phyloP scores from a whole-genome alignment of 2,888 invertebrate species.

The Acronicta alni region DNA sequence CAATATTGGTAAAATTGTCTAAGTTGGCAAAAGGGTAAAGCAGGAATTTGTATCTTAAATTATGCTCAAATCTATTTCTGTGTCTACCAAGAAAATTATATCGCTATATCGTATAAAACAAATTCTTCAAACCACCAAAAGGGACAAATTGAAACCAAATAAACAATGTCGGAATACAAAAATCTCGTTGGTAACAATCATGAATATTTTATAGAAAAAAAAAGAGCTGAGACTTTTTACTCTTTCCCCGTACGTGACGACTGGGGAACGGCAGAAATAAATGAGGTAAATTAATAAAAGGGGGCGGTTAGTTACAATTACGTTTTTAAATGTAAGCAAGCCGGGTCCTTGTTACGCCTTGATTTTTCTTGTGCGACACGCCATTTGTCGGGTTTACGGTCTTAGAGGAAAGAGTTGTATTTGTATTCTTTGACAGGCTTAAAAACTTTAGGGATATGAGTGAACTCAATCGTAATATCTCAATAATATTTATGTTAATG shows the following conservation, averaged over 20 bases:
- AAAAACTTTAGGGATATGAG: too few species aligned
- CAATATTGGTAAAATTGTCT: too few species aligned
- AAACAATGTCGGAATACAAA: constrained; percentile 50
- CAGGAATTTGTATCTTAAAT: too few species aligned
- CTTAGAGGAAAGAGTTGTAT: constrained; percentile 54
- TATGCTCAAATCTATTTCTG: too few species aligned
- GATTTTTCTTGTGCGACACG: constrained; percentile 87
- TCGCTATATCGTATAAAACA: neutral
- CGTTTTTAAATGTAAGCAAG: constrained; percentile 88
- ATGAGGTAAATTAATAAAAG: constrained; percentile 88
- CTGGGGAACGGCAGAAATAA: constrained; percentile 77
- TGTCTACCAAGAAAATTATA: neutral
- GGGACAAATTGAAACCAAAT: constrained; percentile 47
- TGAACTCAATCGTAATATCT: too few species aligned
- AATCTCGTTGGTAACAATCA: constrained; percentile 56
- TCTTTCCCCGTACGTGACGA: constrained; percentile 73
- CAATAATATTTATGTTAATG: too few species aligned
- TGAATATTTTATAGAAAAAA: constrained; percentile 80
- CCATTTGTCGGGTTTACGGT: constrained; percentile 77
- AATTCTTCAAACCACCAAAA: constrained; percentile 10
- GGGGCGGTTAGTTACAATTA: constrained; percentile 89
- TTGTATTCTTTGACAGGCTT: constrained; percentile 28
- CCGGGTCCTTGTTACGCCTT: constrained; percentile 82
- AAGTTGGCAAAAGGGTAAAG: too few species aligned
- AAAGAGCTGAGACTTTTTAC: constrained; percentile 70